These are phyloP conservation scores for Cariama cristata DNA, from an alignment of 2,113 vertebrate species.

Conservation along the genomic window DNA sequence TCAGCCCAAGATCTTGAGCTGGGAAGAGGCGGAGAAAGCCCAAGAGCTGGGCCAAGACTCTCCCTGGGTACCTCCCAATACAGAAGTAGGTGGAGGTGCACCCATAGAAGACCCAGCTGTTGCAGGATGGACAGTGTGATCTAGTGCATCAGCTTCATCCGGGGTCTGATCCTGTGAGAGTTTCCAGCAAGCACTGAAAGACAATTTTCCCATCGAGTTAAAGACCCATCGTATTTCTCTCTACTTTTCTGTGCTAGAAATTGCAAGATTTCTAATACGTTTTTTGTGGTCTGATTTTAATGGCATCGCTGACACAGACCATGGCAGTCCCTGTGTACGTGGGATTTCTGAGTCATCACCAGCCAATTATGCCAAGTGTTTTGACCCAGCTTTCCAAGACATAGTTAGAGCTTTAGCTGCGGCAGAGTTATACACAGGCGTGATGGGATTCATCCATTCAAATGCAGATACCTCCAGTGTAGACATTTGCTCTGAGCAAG, in stretches of 20 bases:
- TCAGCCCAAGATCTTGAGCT: background rate
- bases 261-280: background rate
- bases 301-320: background rate
- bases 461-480: background rate
- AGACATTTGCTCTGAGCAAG: background rate
- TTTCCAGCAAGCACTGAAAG: background rate
- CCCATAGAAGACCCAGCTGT: background rate
- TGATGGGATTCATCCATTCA: background rate
- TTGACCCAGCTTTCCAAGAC: background rate
- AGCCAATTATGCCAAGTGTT: background rate
- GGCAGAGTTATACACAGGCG: background rate
- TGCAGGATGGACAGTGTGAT: background rate
- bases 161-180: background rate
- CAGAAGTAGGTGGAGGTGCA: background rate
- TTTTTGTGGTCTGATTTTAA: background rate
- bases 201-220: fast-evolving
- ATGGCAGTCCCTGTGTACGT: too few relatives aligned
- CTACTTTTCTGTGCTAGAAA: background rate
- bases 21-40: background rate
- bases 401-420: background rate
- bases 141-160: background rate
- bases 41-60: background rate
- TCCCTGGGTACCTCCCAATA: background rate
- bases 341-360: background rate
- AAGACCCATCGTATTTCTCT: background rate